A percentile compares a stretch with the other conserved stretches of the same genome.
These are phyloP conservation scores for Setophaga coronata DNA, from an alignment of 2,113 vertebrate species.

Conservation along the genomic window DNA sequence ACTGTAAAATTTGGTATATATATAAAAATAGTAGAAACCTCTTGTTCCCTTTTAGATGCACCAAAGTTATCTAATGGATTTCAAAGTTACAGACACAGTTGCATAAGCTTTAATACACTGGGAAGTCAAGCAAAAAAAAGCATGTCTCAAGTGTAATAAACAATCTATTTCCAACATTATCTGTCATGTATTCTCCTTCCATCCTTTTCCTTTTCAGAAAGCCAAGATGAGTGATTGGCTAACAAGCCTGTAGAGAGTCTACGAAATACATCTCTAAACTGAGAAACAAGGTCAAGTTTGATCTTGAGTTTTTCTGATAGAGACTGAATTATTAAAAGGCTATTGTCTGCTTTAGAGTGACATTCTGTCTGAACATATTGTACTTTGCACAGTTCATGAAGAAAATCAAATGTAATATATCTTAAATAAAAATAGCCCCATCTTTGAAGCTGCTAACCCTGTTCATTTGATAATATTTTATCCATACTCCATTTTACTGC, in stretches of 20 bases:
- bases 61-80: neutral
- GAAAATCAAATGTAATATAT: neutral
- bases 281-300: slow-evolving; percentile 34
- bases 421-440: slow-evolving; percentile 3
- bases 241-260: neutral
- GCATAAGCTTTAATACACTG: neutral
- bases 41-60: neutral
- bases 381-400: neutral
- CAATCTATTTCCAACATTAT: neutral
- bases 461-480: neutral
- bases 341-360: slow-evolving; percentile 55
- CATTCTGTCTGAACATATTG: slow-evolving; percentile 58
- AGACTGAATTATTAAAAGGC: slow-evolving; percentile 51
- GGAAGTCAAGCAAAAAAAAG: neutral
- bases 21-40: neutral
- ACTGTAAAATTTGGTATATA: neutral
- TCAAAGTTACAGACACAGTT: neutral
- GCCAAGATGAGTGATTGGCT: neutral
- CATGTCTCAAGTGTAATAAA: neutral
- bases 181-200: neutral
- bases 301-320: slow-evolving; percentile 46
- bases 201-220: neutral
- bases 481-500: neutral
- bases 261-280: neutral
- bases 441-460: neutral